Evolutionary conservation across 2,888 invertebrate genomes (phyloP).

Genomic region (Mechanitis mazaeus): DNA sequence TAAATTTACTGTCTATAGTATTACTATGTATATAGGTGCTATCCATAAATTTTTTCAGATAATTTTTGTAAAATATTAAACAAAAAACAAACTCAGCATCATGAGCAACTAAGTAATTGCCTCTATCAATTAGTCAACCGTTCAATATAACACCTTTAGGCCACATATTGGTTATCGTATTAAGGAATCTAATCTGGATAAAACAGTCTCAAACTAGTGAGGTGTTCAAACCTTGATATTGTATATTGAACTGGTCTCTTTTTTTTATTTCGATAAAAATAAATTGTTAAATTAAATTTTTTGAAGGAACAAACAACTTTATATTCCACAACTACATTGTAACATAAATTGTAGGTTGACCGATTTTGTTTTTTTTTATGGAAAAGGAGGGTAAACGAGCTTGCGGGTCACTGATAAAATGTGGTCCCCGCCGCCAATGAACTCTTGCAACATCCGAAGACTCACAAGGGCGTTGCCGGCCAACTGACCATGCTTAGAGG

Average conservation of each 20-base stretch:
- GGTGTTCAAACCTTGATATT: neutral
- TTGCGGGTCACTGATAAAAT: no score
- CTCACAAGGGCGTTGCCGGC: no score
- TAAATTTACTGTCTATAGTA: no score
- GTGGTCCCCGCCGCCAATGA: no score
- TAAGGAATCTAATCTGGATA: neutral
- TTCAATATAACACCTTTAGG: neutral
- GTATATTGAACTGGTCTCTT: neutral
- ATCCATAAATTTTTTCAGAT: neutral
- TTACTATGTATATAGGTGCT: no score
- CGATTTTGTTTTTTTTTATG: no score
- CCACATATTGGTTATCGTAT: neutral
- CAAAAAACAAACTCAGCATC: neutral
- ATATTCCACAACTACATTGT: no score
- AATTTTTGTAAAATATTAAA: neutral
- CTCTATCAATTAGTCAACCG: neutral
- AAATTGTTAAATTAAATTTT: neutral
- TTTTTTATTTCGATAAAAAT: no score
- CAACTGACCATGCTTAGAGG: no score
- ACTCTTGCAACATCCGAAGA: no score
- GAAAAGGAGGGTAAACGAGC: no score
- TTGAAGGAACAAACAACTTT: neutral
- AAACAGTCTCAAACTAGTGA: neutral
- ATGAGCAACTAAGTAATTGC: conserved; percentile 5
- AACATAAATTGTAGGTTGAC: no score